Evolutionary conservation across 35 echinoderm and acorn worm genomes (phyloP).

Genomic region (Heliocidaris erythrogramma): DNA sequence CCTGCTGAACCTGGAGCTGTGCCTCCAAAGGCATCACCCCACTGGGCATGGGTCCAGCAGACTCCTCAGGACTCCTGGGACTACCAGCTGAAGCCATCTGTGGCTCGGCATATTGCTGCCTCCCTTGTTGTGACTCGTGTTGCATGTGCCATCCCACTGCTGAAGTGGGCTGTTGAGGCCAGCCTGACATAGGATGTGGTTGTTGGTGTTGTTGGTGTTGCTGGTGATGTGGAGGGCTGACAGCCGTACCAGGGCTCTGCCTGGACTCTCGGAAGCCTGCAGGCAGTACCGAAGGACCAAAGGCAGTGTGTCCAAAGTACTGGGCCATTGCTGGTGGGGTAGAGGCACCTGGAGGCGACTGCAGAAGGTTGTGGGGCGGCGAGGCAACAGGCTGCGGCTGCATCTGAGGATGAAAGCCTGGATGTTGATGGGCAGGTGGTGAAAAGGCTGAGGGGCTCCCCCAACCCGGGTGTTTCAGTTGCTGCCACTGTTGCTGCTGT

Average conservation of each 20-base stretch:
- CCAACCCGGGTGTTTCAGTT: not conserved
- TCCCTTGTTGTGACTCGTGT: not conserved
- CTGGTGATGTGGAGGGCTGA: not conserved
- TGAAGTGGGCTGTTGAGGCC: not conserved
- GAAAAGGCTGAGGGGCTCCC: not conserved
- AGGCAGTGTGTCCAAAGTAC: not conserved
- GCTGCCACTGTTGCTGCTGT: not conserved
- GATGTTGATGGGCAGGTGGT: not conserved
- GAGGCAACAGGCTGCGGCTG: not conserved
- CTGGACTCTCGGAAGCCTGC: not conserved
- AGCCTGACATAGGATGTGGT: not conserved
- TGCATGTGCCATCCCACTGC: not conserved
- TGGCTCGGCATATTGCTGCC: not conserved
- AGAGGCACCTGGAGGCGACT: not conserved
- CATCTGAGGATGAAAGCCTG: not conserved
- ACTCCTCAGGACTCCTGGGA: not conserved
- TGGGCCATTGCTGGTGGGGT: constrained; percentile 23
- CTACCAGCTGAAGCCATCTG: not conserved
- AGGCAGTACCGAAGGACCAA: not conserved
- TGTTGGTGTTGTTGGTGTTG: not conserved
- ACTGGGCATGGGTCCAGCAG: not conserved
- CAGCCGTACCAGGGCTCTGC: not conserved
- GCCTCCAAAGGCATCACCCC: not conserved
- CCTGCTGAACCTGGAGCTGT: not conserved
- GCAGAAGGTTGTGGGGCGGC: constrained; percentile 14